Conservation (phyloP, 2,113 vertebrate genomes). For the Grammomys dolichurus region DNA sequence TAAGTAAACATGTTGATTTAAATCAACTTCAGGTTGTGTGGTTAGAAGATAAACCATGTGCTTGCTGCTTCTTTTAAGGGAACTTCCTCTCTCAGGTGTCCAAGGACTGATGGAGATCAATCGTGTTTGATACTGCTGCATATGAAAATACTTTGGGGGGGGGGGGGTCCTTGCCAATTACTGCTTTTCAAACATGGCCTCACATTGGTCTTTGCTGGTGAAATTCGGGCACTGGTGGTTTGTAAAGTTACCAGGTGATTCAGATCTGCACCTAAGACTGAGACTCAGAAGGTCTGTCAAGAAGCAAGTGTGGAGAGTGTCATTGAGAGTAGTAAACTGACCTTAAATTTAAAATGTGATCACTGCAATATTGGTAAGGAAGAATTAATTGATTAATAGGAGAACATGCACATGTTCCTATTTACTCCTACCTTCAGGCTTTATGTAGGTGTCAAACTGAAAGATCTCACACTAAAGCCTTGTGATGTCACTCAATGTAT, state of each 20-base stretch:
- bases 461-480: background rate
- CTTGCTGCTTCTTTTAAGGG: background rate
- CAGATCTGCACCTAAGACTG: background rate
- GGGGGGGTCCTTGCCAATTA: background rate
- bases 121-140: background rate
- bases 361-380: background rate
- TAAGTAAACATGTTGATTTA: background rate
- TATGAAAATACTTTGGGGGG: background rate
- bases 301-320: background rate
- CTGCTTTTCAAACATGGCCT: background rate
- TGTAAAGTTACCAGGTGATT: background rate
- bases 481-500: background rate
- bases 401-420: accelerated
- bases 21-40: conserved; percentile 46
- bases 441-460: background rate
- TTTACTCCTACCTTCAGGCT: background rate
- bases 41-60: background rate
- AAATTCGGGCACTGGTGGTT: background rate
- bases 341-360: background rate
- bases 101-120: background rate
- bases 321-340: background rate
- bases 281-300: background rate
- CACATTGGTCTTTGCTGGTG: background rate
- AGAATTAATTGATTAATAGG: background rate
- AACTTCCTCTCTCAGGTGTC: background rate